Conservation (phyloP, 2,797 vertebrate genomes). For the Melanotaenia pygmaea region DNA sequence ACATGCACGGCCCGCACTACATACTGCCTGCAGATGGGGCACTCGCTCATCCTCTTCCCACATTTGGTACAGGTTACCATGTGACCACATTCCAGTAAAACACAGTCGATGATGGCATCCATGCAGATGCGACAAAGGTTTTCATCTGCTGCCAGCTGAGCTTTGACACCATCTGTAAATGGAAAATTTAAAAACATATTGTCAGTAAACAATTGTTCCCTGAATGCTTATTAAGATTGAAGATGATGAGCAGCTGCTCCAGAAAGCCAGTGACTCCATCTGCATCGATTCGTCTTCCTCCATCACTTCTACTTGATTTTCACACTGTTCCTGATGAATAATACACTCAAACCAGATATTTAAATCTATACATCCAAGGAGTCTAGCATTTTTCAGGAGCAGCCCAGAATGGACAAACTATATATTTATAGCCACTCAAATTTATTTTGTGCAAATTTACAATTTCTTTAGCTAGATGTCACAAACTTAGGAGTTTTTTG, state of each 20-base stretch:
- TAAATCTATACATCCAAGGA: background rate
- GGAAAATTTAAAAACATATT: constrained; percentile 2
- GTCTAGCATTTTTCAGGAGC: background rate
- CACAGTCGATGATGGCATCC: constrained; percentile 97
- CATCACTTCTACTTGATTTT: background rate
- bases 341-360: background rate
- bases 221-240: constrained; percentile 9
- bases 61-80: constrained; percentile 99
- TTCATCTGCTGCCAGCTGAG: constrained; percentile 90
- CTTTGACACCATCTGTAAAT: constrained; percentile 87
- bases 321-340: background rate
- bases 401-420: background rate
- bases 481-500: background rate
- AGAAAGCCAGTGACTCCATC: background rate
- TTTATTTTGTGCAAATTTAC: background rate
- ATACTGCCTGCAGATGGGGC: constrained; percentile 98
- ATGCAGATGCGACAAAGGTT: constrained; percentile 98
- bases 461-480: background rate
- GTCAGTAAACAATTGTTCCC: constrained; percentile 6
- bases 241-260: background rate
- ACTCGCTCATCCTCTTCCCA: constrained; percentile 98
- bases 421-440: background rate
- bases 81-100: constrained; percentile 97
- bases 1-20: constrained; percentile 97
- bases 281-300: background rate